These are phyloP conservation scores for Timema cristinae DNA, from an alignment of 2,888 invertebrate genomes.

Conservation along the genomic window DNA sequence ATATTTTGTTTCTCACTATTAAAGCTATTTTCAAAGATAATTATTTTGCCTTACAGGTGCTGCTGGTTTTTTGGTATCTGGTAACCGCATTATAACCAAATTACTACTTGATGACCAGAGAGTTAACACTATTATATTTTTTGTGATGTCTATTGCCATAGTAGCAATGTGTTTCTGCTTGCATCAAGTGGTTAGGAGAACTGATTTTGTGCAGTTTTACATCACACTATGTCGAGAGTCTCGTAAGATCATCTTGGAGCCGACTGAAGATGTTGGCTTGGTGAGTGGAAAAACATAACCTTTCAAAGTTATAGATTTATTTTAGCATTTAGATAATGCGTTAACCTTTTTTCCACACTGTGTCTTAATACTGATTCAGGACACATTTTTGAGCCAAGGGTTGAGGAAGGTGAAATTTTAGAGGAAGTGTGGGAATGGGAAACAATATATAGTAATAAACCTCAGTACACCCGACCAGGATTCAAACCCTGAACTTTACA, in stretches of 20 bases:
- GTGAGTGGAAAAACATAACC: constrained; percentile 46
- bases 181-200: constrained; percentile 71
- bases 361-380: no score
- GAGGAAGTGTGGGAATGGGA: no score
- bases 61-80: constrained; percentile 82
- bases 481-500: no score
- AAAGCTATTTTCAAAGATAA: no score
- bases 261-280: constrained; percentile 79
- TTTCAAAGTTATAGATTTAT: no score
- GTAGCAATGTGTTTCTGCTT: constrained; percentile 72
- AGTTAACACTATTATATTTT: constrained; percentile 82
- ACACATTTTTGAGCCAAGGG: no score
- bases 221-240: constrained; percentile 69
- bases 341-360: no score
- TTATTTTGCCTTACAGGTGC: constrained; percentile 55
- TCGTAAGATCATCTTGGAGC: constrained; percentile 74
- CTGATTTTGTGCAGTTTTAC: constrained; percentile 80
- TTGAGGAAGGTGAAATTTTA: no score
- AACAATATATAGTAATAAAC: no score
- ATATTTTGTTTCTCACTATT: no score
- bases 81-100: constrained; percentile 80
- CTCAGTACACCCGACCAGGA: no score
- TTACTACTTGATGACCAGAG: constrained; percentile 69
- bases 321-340: no score
- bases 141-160: constrained; percentile 71